Base-by-base conservation (phyloP, 2,888 invertebrate genomes). In the Conus canariensis region DNA sequence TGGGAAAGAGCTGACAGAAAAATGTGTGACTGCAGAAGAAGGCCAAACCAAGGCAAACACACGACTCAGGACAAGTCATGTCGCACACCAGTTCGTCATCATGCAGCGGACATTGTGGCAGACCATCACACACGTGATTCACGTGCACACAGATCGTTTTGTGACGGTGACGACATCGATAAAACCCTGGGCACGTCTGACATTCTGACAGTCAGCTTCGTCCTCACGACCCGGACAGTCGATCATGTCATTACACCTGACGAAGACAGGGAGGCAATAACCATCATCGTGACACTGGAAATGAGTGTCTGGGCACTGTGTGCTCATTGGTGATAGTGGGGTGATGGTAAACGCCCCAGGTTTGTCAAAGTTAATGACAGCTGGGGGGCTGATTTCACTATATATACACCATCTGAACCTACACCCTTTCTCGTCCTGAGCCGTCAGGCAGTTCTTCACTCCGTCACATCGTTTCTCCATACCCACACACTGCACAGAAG, bases 71-170 rank as follows among this genome's bases (percentile, higher is more conserved):
- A 77, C 89, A 91, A 4, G 6, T 16, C 8, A 82, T 19, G 12
- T 25, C 19, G 25, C 91, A 91, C 45, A 85, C 59, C n/a, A 64
- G 22, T 56, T 91, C 91, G 59, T 91, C 91, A 25, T 91, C 91
- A 58, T 88, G 85, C 8, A 90, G 59, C 0, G 91, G 91, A n/a
- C 91, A 91, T 77, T 89, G 90, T 45, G 82, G 67, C 70, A 87
- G 30, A n/a, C 90, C 89, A 45, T 91, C 91, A 56, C 91, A 91
- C 25, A 91, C 25, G 64, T 91, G 89, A 19, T 70, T 59, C 10
- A 58, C 56, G 70, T 90, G 89, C 19, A 91, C 88, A 60, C 91
- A 91, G 16, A 88, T 85, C 16, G 83, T 56, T 77, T 30, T 25
- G 0, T 25, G n/a, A 30, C 87, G 45, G 56, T 70, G 59, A 60